These are phyloP conservation scores for Pagrus major DNA, from an alignment of 2,113 vertebrate species.

Conservation along the genomic window DNA sequence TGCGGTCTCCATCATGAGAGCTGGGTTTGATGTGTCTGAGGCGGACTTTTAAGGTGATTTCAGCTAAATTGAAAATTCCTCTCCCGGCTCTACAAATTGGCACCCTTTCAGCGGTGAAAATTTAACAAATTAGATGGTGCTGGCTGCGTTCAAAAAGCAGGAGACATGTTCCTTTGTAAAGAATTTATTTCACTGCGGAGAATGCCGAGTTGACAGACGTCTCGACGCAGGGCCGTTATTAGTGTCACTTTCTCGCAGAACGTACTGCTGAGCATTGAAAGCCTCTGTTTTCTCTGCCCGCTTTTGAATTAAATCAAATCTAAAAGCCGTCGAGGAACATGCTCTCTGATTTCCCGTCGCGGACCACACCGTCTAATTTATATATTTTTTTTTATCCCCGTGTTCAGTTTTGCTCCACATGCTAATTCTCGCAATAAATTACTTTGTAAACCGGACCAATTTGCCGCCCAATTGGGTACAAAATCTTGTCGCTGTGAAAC, in stretches of 20 bases:
- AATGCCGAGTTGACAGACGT: constrained; percentile 57
- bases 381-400: neutral
- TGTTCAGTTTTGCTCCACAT: neutral
- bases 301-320: constrained; percentile 60
- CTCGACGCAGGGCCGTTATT: constrained; percentile 65
- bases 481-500: neutral
- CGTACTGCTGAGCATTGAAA: constrained; percentile 42
- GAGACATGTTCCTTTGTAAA: constrained; percentile 51
- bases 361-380: neutral
- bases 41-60: constrained; percentile 28
- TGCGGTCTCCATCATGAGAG: neutral
- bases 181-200: constrained; percentile 50
- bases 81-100: constrained; percentile 57
- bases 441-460: constrained; percentile 50
- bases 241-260: constrained; percentile 60
- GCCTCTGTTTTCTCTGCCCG: constrained; percentile 37
- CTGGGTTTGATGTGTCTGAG: neutral
- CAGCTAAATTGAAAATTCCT: constrained; percentile 62
- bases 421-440: constrained; percentile 9
- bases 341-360: neutral
- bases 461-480: constrained; percentile 5
- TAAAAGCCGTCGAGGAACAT: constrained; percentile 29
- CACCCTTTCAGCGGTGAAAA: constrained; percentile 56
- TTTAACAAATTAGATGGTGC: constrained; percentile 67
- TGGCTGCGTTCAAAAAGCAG: constrained; percentile 44